Percentiles rank a stretch among this genome's conserved stretches.
Conservation (phyloP, 2,797 vertebrate genomes). For the Dermochelys coriacea region DNA sequence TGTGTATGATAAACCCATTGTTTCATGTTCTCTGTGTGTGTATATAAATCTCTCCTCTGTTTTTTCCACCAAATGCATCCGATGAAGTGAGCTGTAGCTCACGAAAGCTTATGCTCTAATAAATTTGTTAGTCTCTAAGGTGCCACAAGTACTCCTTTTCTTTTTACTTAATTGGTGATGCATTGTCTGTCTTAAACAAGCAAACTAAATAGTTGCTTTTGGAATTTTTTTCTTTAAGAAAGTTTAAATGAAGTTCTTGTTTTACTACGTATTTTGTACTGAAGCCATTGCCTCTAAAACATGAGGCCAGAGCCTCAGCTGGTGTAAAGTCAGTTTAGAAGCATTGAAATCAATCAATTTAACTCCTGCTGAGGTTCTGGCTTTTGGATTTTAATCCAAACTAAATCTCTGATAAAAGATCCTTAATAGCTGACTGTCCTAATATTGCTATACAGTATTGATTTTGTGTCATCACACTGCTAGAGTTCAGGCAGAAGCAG, state of each 20-base stretch:
- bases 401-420: not conserved
- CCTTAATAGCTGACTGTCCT: not conserved
- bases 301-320: rapidly evolving
- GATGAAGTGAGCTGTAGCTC: too few relatives aligned
- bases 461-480: not conserved
- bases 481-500: not conserved
- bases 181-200: not conserved
- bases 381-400: not conserved
- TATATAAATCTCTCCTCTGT: too few relatives aligned
- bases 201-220: not conserved
- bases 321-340: rapidly evolving
- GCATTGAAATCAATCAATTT: not conserved
- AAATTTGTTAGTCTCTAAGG: too few relatives aligned
- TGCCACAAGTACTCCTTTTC: too few relatives aligned
- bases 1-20: too few relatives aligned
- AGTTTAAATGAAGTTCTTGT: not conserved
- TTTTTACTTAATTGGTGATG: not conserved
- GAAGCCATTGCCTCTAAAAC: not conserved
- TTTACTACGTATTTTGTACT: not conserved
- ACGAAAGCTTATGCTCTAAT: too few relatives aligned
- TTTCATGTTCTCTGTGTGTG: too few relatives aligned
- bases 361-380: not conserved
- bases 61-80: too few relatives aligned
- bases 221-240: not conserved
- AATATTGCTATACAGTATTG: not conserved